Base-by-base conservation (phyloP, 2,113 vertebrate species). In the Corvus hawaiiensis region DNA sequence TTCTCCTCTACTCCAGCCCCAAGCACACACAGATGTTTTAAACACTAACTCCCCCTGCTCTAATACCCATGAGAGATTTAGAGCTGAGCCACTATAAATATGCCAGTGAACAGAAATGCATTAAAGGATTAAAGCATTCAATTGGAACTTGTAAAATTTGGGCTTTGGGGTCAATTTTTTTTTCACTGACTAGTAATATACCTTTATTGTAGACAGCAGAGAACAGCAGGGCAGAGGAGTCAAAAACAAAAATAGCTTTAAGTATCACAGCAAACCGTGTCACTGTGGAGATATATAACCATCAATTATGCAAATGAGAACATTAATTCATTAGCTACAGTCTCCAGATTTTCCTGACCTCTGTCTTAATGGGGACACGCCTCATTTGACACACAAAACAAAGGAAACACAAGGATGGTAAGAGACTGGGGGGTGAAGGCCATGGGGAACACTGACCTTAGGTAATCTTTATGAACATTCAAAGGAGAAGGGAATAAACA, bases 261-360 rank as follows among this genome's bases (percentile, higher is more conserved):
- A 87, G 56, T 91, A 93, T 88, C 67, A 68, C 81, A 91, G 92
- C 59, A 95, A 94, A 91, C 46, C 59, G 12, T 95, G 79, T 93
- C 90, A 93, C 87, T 33, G 52, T 78, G 88, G 87, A 90, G 95
- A 92, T 41, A 26, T 71, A 73, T 81, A 94, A 74, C 90, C 69
- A 95, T 95, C 75, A 96, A 83, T 91, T 95, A 97, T 94, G 94
- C 92, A 96, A 93, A 96, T 85, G 79, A 93, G 73, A 54, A 83
- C 83, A 95, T 88, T 55, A 67, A 92, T 94, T 96, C 85, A 95
- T 96, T 97, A 96, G 83, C 90, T 88, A 88, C 76, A 88, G 79
- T 90, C 92, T 92, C 83, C 83, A 84, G 90, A 86, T 95, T 92
- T 93, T 81, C 87, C 82, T 88, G 96, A 93, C 96, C 93, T 96